Evolutionary conservation across 2,888 invertebrate species (phyloP).

Genomic region (Arrhopalites spinosus): DNA sequence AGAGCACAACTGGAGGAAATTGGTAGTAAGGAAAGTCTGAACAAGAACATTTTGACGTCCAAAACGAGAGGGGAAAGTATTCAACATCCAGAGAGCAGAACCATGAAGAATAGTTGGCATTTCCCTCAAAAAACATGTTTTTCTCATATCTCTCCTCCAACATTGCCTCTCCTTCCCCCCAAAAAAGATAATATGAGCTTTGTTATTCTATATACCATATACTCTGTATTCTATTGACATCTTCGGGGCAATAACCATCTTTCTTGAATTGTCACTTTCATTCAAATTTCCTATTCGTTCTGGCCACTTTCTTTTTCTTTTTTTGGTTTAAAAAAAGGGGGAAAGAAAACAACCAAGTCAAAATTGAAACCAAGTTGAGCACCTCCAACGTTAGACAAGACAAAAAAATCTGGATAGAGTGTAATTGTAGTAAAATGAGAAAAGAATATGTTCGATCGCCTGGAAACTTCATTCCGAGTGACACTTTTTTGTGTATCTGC

Average conservation of each 20-base stretch:
- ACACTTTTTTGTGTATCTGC: too few relatives aligned
- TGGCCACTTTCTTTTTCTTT: too few relatives aligned
- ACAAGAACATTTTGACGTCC: neutral
- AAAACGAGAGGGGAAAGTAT: neutral
- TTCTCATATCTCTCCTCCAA: neutral
- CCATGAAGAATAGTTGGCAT: neutral
- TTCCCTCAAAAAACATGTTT: neutral
- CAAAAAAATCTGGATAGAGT: too few relatives aligned
- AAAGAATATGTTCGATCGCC: too few relatives aligned
- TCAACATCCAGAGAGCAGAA: neutral
- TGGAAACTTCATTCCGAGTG: too few relatives aligned
- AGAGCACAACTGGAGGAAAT: neutral
- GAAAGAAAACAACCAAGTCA: too few relatives aligned
- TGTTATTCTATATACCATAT: too few relatives aligned
- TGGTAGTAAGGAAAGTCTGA: neutral
- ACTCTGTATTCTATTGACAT: slow-evolving; percentile 1
- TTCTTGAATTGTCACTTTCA: neutral
- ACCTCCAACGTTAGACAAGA: too few relatives aligned
- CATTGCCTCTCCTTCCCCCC: neutral
- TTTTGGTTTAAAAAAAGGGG: too few relatives aligned
- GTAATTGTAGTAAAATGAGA: too few relatives aligned
- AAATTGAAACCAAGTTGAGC: too few relatives aligned
- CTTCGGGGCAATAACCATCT: neutral
- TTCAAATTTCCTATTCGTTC: too few relatives aligned
- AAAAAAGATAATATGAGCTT: neutral